These are phyloP conservation scores for Lepidurus packardi DNA, from an alignment of 1,140 invertebrate species.

Conservation along the genomic window DNA sequence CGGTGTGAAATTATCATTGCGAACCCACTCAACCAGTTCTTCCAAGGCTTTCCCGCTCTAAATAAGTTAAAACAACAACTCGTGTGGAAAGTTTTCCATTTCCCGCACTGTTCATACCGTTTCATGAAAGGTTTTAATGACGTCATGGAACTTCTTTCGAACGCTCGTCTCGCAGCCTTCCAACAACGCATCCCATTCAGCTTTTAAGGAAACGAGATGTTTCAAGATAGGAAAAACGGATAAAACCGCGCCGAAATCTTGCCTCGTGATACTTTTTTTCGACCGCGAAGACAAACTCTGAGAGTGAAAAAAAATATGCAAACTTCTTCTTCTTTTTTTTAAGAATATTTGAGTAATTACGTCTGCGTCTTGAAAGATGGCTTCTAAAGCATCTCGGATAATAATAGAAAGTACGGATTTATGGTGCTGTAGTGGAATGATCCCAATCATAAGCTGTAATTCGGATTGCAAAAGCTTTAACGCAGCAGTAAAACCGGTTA, in stretches of 20 bases:
- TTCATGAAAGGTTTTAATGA: conserved; percentile 65
- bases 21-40: conserved; percentile 85
- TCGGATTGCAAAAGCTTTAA: conserved; percentile 84
- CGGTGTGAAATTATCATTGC: conserved; percentile 71
- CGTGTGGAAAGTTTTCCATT: not conserved
- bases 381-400: conserved; percentile 73
- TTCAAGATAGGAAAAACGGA: conserved; percentile 81
- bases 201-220: conserved; percentile 69
- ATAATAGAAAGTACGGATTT: conserved; percentile 78
- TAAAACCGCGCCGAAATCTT: conserved; percentile 76
- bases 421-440: conserved; percentile 73
- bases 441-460: conserved; percentile 68
- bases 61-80: conserved; percentile 12
- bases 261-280: conserved; percentile 67
- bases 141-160: conserved; percentile 63
- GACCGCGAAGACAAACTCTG: conserved; percentile 68
- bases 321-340: not conserved
- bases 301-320: conserved; percentile 34
- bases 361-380: conserved; percentile 78
- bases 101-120: conserved; percentile 51
- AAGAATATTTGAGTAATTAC: conserved; percentile 45
- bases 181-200: conserved; percentile 73
- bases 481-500: conserved; percentile 77
- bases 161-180: conserved; percentile 64
- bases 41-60: conserved; percentile 68